phyloP scores from a whole-genome alignment of 2,113 vertebrate genomes.

The Apeltes quadracus region DNA sequence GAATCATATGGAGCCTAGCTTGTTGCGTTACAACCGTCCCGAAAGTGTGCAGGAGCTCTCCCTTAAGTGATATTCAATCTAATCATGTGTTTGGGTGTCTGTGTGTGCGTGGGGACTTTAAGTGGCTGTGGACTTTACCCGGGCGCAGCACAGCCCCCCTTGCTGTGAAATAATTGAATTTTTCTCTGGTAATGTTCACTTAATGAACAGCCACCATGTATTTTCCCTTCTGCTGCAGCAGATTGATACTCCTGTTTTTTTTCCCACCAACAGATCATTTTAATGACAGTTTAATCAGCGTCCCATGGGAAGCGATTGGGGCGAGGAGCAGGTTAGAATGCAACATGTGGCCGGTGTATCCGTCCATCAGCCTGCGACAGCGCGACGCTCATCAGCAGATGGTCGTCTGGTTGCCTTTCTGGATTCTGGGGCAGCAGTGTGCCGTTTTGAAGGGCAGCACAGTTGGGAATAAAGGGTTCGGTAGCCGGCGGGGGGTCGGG shows the following conservation, averaged over 20 bases:
- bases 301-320: slow-evolving; percentile 13
- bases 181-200: slow-evolving; percentile 54
- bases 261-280: slow-evolving; percentile 21
- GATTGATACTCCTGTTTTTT: slow-evolving; percentile 43
- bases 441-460: slow-evolving; percentile 9
- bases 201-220: slow-evolving; percentile 56
- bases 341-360: slow-evolving; percentile 14
- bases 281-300: slow-evolving; percentile 59
- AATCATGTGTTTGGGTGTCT: slow-evolving; percentile 11
- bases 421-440: neutral
- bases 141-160: slow-evolving; percentile 23
- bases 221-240: slow-evolving; percentile 5
- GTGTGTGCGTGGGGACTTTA: neutral
- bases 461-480: slow-evolving; percentile 20
- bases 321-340: slow-evolving; percentile 11
- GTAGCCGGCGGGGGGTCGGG: slow-evolving; percentile 1
- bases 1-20: slow-evolving; percentile 20
- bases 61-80: slow-evolving; percentile 9
- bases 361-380: slow-evolving; percentile 29
- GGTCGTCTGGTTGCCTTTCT: slow-evolving; percentile 10
- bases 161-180: slow-evolving; percentile 65
- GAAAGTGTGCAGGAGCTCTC: neutral
- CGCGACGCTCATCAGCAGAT: neutral
- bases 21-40: slow-evolving; percentile 9
- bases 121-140: slow-evolving; percentile 30